These are phyloP conservation scores for Cyprinodon tularosa DNA, from an alignment of 2,113 vertebrate genomes.

Conservation along the genomic window DNA sequence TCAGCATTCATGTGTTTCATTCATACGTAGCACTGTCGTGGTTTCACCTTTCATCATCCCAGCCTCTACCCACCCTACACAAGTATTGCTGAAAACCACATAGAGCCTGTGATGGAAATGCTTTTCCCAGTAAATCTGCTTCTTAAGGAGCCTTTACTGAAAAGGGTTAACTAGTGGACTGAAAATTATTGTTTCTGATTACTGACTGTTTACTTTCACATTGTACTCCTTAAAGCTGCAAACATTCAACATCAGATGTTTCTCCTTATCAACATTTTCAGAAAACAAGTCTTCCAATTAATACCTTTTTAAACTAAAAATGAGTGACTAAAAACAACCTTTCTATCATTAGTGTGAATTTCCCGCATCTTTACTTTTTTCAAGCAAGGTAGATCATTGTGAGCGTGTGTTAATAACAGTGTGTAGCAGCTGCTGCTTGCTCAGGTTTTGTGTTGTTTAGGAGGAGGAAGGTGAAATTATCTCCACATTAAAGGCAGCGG, in stretches of 20 bases:
- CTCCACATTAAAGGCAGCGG: conserved; percentile 71
- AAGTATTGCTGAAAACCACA: not conserved
- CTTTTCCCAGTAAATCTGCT: not conserved
- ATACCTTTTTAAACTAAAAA: conserved; percentile 23
- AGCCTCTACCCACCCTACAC: too few species aligned
- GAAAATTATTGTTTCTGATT: not conserved
- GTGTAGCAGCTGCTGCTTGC: not conserved
- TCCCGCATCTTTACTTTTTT: conserved; percentile 23
- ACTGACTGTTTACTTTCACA: not conserved
- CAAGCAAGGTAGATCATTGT: conserved; percentile 17
- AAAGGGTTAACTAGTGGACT: not conserved
- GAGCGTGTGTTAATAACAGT: conserved; percentile 29
- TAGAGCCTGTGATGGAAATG: not conserved
- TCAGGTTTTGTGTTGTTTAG: conserved; percentile 30
- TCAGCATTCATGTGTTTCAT: too few species aligned
- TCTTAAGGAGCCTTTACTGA: not conserved
- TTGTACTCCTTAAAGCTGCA: not conserved
- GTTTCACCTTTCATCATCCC: too few species aligned
- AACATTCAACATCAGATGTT: not conserved
- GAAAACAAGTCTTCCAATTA: conserved; percentile 22
- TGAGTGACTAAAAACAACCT: conserved; percentile 37
- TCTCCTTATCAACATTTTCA: not conserved
- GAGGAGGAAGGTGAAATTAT: conserved; percentile 63
- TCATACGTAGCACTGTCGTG: too few species aligned
- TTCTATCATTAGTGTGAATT: conserved; percentile 45